Evolutionary conservation across 2,888 invertebrate species (phyloP).

Genomic region (Tetheella fluctuosa): DNA sequence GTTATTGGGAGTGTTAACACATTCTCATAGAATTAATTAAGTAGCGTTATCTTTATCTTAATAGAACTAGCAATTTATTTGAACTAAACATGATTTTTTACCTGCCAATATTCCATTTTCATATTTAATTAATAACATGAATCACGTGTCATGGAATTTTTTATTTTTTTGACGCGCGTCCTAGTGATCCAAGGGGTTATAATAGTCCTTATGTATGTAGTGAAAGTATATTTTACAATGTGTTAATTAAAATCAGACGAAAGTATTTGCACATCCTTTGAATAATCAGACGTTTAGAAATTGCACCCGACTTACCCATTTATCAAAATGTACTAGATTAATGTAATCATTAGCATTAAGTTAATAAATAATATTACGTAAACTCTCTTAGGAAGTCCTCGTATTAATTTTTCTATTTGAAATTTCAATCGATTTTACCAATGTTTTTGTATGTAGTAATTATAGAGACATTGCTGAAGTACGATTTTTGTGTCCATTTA

Average conservation of each 20-base stretch:
- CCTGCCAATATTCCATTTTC: slow-evolving; percentile 14
- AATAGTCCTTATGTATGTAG: slow-evolving; percentile 32
- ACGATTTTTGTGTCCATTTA: slow-evolving; percentile 73
- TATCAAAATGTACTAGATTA: slow-evolving; percentile 58
- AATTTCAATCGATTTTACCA: slow-evolving; percentile 66
- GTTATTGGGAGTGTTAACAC: slow-evolving; percentile 20
- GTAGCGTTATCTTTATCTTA: slow-evolving; percentile 29
- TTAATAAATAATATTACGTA: slow-evolving; percentile 62
- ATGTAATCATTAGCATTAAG: slow-evolving; percentile 73
- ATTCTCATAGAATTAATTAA: slow-evolving; percentile 21
- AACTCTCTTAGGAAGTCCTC: slow-evolving; percentile 66
- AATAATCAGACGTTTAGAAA: slow-evolving; percentile 47
- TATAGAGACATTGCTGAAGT: slow-evolving; percentile 73
- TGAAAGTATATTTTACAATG: slow-evolving; percentile 24
- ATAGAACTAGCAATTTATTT: background rate
- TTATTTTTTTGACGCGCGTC: too few species aligned
- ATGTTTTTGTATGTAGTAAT: slow-evolving; percentile 68
- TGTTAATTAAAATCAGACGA: slow-evolving; percentile 30
- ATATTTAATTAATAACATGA: background rate
- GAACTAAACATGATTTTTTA: slow-evolving; percentile 9
- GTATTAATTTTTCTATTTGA: slow-evolving; percentile 74
- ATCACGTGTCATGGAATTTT: too few species aligned
- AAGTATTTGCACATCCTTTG: slow-evolving; percentile 42
- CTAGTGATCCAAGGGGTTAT: too few species aligned
- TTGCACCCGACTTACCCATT: slow-evolving; percentile 45